Evolutionary conservation across 2,797 vertebrate genomes (phyloP), one percentile per base, ranked within the genome.

Genomic region (Myiotriccus ornatus): DNA sequence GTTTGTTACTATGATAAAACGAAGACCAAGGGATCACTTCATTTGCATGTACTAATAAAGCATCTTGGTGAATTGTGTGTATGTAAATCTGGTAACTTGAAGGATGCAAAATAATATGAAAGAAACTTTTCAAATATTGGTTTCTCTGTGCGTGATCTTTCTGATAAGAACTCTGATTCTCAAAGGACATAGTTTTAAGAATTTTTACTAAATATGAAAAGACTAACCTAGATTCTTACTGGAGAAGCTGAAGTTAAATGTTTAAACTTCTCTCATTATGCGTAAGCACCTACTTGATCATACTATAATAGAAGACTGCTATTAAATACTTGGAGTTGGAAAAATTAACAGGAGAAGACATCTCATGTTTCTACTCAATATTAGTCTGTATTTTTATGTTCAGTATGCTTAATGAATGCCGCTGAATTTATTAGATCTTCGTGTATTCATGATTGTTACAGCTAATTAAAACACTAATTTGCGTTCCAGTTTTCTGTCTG

Each of bases 351-450:
- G 28, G 35, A 92, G 49, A 77, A 75, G 37, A 46, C 16, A 60
- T 27, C 4, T 52, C 8, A 2, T 49, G 10, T 50, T 82, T 85
- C 27, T 87, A 10, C 5, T 82, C 39, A 21, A 2, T 53, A 24
- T 71, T 87, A 82, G 20, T 14, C 30, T 70, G 8, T 57, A 2
- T 71, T 73, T 75, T 78, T 68, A 17, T 6, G 39, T 64, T 71
- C 6, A 35, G 0, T 56, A 6, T 3, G 2, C 5, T 55, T 63
- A 63, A 21, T 0, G 3, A 84, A 39, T 1, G 2, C 30, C 56
- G 4, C 46, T 77, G 73, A 25, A 60, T n/a, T 78, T 85, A 19
- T 32, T 71, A 56, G 37, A 28, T 62, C 0, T 3, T 44, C 35
- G 8, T 59, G 3, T 79, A 19, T 89, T 78, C 69, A 32, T 59